Base-by-base conservation (phyloP, 2,113 vertebrate species). In the Falcunculus frontatus region DNA sequence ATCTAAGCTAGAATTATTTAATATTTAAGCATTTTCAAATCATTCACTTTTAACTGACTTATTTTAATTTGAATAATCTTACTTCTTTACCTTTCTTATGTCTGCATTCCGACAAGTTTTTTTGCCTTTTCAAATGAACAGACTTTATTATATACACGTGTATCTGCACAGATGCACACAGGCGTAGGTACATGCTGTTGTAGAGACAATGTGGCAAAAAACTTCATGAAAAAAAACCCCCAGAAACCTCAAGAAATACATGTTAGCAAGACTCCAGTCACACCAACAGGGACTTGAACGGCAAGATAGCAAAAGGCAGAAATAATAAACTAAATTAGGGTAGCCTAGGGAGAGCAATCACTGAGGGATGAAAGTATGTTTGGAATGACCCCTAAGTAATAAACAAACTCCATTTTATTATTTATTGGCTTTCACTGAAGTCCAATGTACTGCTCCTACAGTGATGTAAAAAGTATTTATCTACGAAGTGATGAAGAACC, bases 141-240 rank as follows among this genome's bases (percentile, higher is more conserved):
- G 14, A 9, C 68, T 68, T 72, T 39, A 72, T 29, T 78, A n/a
- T 19, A 44, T 20, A 50, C 18, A 73, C 1, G 3, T 5, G 4
- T 50, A 57, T 7, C 44, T 19, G 22, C n/a, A 32, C 13, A 79
- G 35, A 59, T 7, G 11, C 16, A 63, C 16, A 55, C 8, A 87
- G n/a, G 8, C 13, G 50, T 30, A 68, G 0, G 1, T 27, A 57
- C 13, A 5, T 14, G 26, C 29, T 41, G 29, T 2, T 76, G 14
- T 18, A 84, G 17, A 72, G 20, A 70, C 4, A 65, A 80, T 2
- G 12, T 35, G 63, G 44, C 13, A 82, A 46, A 73, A 56, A 64
- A 18, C 3, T 42, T 8, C 22, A 42, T 41, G 41, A 41, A 41
- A 41, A 41, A 41, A 41, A 76, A 72, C 25, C 3, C 32, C 23